Evolutionary conservation across 1,140 invertebrate species (phyloP), one percentile per base, ranked within the genome.

Genomic region (Trinorchestia longiramus): DNA sequence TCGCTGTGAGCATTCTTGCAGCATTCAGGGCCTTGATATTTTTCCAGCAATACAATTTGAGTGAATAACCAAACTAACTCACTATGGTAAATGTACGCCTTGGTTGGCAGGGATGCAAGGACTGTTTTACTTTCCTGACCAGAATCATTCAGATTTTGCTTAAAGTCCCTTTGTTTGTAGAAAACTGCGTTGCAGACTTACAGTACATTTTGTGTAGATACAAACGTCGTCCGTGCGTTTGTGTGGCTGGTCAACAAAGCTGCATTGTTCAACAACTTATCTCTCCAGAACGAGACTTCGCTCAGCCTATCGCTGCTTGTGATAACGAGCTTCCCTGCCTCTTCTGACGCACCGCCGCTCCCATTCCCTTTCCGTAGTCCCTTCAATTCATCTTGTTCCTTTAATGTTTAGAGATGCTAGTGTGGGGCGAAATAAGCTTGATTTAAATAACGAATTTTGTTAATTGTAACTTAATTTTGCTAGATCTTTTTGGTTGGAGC

Each of bases 241-340:
- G 88, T 42, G 15, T 15, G 4, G 4, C 11, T 47, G 92, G 43
- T 47, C 92, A 94, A 94, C 92, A 94, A 94, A 45, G 92, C 92
- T 94, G 92, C 92, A 94, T 94, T 94, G 92, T 94, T 94, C 92
- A n/a, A 43, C 43, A 94, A 94, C 92, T 94, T 94, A 94, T 94
- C 92, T 94, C 43, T 47, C 44, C 41, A 94, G 92, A 91, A 44
- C 44, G 43, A 94, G 43, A 19, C 92, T 92, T 94, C 92, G 40
- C 92, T 42, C 92, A n/a, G 92, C 92, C 92, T 94, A 94, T 94
- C 92, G 92, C 43, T 94, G 43, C n/a, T 45, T 44, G 45, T 40
- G 92, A 94, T 94, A 94, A 94, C 92, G 36, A 44, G 92, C 92
- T 94, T 94, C 92, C 92, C 92, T 94, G 47, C 92, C 28, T 42